Conservation (phyloP, 1,140 invertebrate genomes). For the Dendroctonus ponderosae region DNA sequence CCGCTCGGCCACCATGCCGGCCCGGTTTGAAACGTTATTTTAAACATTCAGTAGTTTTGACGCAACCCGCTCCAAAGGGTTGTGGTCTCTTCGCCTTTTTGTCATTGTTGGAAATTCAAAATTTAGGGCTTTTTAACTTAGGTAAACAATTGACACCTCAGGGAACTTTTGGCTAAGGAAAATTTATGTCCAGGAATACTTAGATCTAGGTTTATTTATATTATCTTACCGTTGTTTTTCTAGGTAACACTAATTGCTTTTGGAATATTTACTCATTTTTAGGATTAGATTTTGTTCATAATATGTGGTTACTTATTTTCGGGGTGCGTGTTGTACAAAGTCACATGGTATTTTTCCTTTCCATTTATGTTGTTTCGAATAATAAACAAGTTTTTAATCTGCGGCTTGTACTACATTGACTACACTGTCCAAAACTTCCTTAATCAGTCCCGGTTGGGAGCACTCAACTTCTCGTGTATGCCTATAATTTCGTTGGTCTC, state of each 20-base stretch:
- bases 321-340: background rate
- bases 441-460: background rate
- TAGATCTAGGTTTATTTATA: too few relatives aligned
- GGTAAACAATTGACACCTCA: conserved; percentile 1
- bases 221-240: too few relatives aligned
- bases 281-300: too few relatives aligned
- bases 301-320: too few relatives aligned
- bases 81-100: background rate
- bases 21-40: too few relatives aligned
- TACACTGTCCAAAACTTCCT: background rate
- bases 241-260: too few relatives aligned
- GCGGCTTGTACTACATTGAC: background rate
- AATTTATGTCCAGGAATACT: background rate
- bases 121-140: background rate
- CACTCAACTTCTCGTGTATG: conserved; percentile 41
- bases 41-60: too few relatives aligned
- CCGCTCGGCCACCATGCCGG: too few relatives aligned
- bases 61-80: background rate
- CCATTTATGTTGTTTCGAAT: background rate
- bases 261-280: too few relatives aligned
- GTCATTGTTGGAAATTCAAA: background rate
- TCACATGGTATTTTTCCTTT: background rate
- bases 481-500: conserved; percentile 49
- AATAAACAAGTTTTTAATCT: background rate
- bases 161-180: background rate